Base-by-base conservation (phyloP, 2,888 invertebrate genomes). In the Epsilonema sp. region DNA sequence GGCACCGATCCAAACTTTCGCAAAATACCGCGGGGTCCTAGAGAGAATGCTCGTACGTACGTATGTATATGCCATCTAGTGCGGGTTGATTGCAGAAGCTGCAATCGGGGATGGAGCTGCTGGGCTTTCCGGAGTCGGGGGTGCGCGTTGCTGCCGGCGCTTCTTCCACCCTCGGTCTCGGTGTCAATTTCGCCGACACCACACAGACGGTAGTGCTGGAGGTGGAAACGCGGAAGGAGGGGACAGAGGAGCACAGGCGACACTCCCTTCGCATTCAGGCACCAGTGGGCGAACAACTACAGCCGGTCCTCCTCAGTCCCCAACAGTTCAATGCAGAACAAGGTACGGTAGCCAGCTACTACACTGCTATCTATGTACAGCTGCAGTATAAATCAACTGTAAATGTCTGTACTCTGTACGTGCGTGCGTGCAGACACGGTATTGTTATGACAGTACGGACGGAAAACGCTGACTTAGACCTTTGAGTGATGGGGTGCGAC, bases 51-150 rank as follows among this genome's bases (percentile, higher is more conserved):
- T n/a, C n/a, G n/a, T 8, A 31, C 31, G 8, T 31, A 11, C 16
- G 16, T 16, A 8, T 31, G 31, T 11, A 31, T 16, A 11, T 16
- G 8, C 31, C 16, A 16, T 31, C 8, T 31, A 31, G 8, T 31
- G 31, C 8, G 16, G 16, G 16, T 16, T 11, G 5, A 50, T 56
- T 61, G 24, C 59, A 78, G 74, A 75, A 73, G 62, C 66, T 81
- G 51, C 74, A 76, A n/a, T 60, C 73, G 23, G 81, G 80, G 47
- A 79, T 81, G 75, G 71, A 74, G 47, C 68, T 83, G 46, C 78
- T 80, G 56, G 79, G 80, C 54, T 82, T 83, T 65, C 74, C 77
- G 5, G 74, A 55, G 51, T 54, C 47, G n/a, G 24, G 39, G 2
- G 25, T 46, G 20, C 21, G 36, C 19, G n/a, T 56, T 24, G 44